A percentile compares a stretch with the other conserved stretches of the same genome.
Conservation (phyloP, 2,888 invertebrate species). For the Alviniconcha strummeri region DNA sequence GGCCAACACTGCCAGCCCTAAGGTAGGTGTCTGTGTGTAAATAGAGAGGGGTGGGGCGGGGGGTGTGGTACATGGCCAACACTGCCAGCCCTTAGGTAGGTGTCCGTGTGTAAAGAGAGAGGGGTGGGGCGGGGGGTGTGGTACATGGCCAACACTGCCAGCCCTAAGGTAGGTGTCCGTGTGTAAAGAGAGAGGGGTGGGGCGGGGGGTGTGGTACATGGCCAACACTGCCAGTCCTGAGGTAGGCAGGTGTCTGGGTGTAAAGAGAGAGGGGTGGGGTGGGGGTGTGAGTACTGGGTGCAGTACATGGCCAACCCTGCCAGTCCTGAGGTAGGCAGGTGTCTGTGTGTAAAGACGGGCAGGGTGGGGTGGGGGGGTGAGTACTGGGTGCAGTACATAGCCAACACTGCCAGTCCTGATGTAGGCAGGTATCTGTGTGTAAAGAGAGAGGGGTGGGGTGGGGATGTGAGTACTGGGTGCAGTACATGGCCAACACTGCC, state of each 20-base stretch:
- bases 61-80: slow-evolving; percentile 12
- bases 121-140: slow-evolving; percentile 15
- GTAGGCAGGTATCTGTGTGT: neutral
- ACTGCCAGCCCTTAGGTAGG: slow-evolving; percentile 25
- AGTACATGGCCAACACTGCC: slow-evolving; percentile 27
- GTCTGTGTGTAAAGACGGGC: too few relatives aligned
- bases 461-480: too few relatives aligned
- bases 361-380: slow-evolving; percentile 21
- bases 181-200: too few relatives aligned
- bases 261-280: too few relatives aligned
- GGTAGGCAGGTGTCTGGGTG: too few relatives aligned
- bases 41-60: too few relatives aligned
- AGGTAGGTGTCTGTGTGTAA: neutral
- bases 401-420: slow-evolving; percentile 27
- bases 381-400: too few relatives aligned
- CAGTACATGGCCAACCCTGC: slow-evolving; percentile 26
- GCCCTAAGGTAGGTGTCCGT: neutral
- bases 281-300: too few relatives aligned
- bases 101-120: too few relatives aligned
- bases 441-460: too few relatives aligned
- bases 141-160: neutral
- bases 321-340: slow-evolving; percentile 24
- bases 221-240: too few relatives aligned
- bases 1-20: slow-evolving; percentile 25
- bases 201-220: too few relatives aligned